Base-by-base conservation (phyloP, 53 echinoderm and acorn worm species). In the Echinarachnius parma region DNA sequence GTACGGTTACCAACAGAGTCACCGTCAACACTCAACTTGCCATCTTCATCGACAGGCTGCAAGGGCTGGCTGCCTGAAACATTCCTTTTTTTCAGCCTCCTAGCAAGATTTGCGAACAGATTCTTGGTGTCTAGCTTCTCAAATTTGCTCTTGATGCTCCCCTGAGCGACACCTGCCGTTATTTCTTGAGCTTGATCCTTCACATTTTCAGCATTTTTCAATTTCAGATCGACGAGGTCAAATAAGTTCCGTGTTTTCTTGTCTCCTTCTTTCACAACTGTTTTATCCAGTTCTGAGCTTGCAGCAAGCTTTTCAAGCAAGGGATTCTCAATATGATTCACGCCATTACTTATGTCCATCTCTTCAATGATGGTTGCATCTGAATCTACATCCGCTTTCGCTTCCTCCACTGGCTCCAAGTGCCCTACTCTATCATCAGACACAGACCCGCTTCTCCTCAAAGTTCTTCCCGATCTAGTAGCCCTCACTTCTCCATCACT, bases 61-160 rank as follows among this genome's bases (percentile, higher is more conserved):
- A n/a, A n/a, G 0, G 66, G 29, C 20, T 46, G 42, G 7, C 13
- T 66, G 7, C 28, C 46, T 66, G 66, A 28, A 8, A 28, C 21
- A 47, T 9, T 66, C 24, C 53, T 69, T 53, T 69, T 69, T 35
- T 53, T 69, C 2, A 69, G 53, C 24, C 34, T 69, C 54, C 34
- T 69, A 1, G 70, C 70, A 31, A 69, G 53, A 36, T 53, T 53
- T 0, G 70, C 70, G 34, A 69, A 53, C 30, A 69, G 70, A 52
- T 34, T 69, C 24, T 25, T 53, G 30, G 46, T 47, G 28, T 69
- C 53, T 13, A 50, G 32, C 37, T 69, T 69, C 36, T 69, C 70
- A 50, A 50, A 50, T 20, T 18, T 50, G 52, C 19, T n/a, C 14
- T 36, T 10, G 15, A 62, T 39, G 37, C 37, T 62, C 20, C 62